A percentile compares a stretch with the other conserved stretches of the same genome.
These are phyloP conservation scores for Palythoa grandiflora DNA, from an alignment of 92 coral and sea anemone genomes.

Conservation along the genomic window DNA sequence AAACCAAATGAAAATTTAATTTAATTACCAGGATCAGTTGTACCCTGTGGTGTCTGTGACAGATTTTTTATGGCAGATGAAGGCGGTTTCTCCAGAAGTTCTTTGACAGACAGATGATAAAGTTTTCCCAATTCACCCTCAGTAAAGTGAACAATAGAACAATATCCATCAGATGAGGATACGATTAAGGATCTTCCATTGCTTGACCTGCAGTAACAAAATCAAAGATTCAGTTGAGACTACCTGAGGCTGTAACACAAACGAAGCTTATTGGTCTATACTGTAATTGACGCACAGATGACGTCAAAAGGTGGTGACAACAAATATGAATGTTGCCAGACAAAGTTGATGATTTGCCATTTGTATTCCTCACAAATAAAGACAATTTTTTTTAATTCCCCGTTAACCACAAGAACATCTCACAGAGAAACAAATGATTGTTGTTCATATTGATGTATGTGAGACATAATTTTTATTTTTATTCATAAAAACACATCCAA, in stretches of 20 bases:
- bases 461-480: too few relatives aligned
- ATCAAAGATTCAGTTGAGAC: not conserved
- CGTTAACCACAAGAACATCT: too few relatives aligned
- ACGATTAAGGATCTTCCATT: conserved; percentile 82
- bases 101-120: conserved; percentile 72
- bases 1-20: not conserved
- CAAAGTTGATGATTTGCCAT: too few relatives aligned
- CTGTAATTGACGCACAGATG: not conserved
- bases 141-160: conserved; percentile 80
- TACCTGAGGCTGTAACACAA: too few relatives aligned
- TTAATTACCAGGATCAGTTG: conserved; percentile 15
- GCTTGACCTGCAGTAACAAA: conserved; percentile 69
- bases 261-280: not conserved
- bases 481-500: too few relatives aligned
- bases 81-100: conserved; percentile 70
- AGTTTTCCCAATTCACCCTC: conserved; percentile 86
- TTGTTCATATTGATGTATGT: too few relatives aligned
- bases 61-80: conserved; percentile 8
- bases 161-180: conserved; percentile 97
- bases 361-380: too few relatives aligned
- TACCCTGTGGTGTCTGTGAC: conserved; percentile 11
- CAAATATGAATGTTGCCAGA: too few relatives aligned
- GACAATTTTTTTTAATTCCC: too few relatives aligned
- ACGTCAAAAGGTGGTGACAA: too few relatives aligned
- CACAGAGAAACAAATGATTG: too few relatives aligned